Base-by-base conservation (phyloP, 92 coral and sea anemone species). In the Galaxea fascicularis region DNA sequence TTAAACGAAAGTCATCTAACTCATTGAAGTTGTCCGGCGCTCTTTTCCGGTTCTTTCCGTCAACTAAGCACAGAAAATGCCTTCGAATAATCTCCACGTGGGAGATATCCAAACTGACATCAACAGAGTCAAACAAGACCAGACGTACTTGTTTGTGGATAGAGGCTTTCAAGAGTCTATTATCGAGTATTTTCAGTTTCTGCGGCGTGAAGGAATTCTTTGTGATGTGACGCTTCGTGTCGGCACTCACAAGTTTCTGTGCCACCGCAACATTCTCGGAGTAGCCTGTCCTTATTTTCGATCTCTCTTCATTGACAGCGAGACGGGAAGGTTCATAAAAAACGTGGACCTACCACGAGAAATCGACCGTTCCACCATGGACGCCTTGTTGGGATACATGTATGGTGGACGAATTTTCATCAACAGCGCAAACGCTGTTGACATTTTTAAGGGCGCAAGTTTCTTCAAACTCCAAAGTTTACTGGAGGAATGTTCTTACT, bases 281-380 rank as follows among this genome's bases (percentile, higher is more conserved):
- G 98, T 96, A 1, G 82, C 91, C 0, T 92, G 98, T 46, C 98
- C 98, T 17, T 94, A 94, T 78, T 94, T 96, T 77, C 93, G 89
- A 10, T 87, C 91, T 14, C 76, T 96, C n/a, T 95, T 94, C 77
- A 64, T 91, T 58, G 94, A 90, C 54, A 87, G 83, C 20, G 93
- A 91, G 30, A 92, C 89, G 16, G 95, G 96, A 30, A 88, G 86
- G 68, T 89, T 90, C 60, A 76, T 87, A 44, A 85, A 90, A 76
- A 91, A 92, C 78, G 94, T 92, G 58, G 93, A 88, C 4, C 52
- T 94, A 41, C 88, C 92, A 0, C 79, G 56, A 29, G 92, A 85
- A 18, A 59, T 94, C 29, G 90, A 86, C 39, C 83, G 79, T 4
- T 22, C 73, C 30, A 86, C 90, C 1, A 75, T 95, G 57, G 95